Percentiles rank a stretch among this genome's conserved stretches.
phyloP scores from a whole-genome alignment of 2,797 vertebrate species.

The Spea hammondii region DNA sequence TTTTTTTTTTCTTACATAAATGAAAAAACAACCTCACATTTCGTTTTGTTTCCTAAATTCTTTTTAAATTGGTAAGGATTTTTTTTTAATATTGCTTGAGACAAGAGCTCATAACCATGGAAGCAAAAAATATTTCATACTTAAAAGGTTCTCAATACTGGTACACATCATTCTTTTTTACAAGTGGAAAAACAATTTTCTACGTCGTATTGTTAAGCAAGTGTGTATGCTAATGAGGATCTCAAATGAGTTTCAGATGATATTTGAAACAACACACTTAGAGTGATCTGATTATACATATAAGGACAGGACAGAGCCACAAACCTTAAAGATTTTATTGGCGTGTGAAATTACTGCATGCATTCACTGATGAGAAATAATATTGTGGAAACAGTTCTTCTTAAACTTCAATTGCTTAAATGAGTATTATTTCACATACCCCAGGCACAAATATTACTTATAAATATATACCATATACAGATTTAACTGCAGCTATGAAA shows the following conservation, averaged over 20 bases:
- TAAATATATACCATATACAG: slow-evolving; percentile 64
- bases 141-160: slow-evolving; percentile 17
- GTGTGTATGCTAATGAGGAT: slow-evolving; percentile 57
- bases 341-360: slow-evolving; percentile 63
- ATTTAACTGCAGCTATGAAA: slow-evolving; percentile 42
- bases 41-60: neutral
- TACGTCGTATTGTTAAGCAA: slow-evolving; percentile 42
- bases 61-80: neutral
- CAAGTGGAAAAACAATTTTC: slow-evolving; percentile 55
- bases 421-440: slow-evolving; percentile 57
- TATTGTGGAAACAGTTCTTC: slow-evolving; percentile 55
- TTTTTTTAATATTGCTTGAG: slow-evolving; percentile 10
- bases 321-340: slow-evolving; percentile 59
- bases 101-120: neutral
- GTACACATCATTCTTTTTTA: slow-evolving; percentile 37
- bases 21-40: neutral
- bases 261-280: slow-evolving; percentile 51
- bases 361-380: slow-evolving; percentile 61
- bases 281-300: slow-evolving; percentile 49
- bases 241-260: slow-evolving; percentile 61
- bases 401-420: slow-evolving; percentile 61
- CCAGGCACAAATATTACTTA: slow-evolving; percentile 58
- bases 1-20: neutral
- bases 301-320: slow-evolving; percentile 50
- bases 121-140: slow-evolving; percentile 18